phyloP scores from a whole-genome alignment of 2,113 vertebrate species.

The Mionectes macconnelli region DNA sequence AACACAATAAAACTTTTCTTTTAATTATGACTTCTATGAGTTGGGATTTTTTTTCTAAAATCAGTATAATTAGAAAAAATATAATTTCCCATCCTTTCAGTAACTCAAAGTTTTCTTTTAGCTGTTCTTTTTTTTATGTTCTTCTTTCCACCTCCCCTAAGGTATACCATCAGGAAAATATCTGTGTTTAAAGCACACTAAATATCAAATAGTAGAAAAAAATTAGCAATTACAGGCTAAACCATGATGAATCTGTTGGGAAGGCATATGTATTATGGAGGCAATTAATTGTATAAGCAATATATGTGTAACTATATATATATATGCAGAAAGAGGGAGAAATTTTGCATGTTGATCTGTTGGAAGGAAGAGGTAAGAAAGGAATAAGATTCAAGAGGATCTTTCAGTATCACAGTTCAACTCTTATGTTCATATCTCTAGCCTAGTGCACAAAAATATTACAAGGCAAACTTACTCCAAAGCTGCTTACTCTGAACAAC shows the following conservation, averaged over 20 bases:
- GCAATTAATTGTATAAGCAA: neutral
- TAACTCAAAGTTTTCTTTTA: neutral
- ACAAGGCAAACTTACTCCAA: neutral
- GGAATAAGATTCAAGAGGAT: neutral
- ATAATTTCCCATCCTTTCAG: neutral
- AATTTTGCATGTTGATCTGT: neutral
- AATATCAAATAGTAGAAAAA: neutral
- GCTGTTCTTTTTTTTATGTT: neutral
- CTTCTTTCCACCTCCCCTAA: neutral
- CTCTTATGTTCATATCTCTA: neutral
- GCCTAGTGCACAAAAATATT: neutral
- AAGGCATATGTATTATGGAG: neutral
- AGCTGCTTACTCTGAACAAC: neutral
- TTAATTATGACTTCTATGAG: neutral
- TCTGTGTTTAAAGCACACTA: neutral
- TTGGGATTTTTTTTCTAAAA: neutral
- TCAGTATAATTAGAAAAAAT: neutral
- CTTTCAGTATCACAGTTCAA: neutral
- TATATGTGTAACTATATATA: neutral
- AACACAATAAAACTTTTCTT: slow-evolving; percentile 32
- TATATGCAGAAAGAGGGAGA: neutral
- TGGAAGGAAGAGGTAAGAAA: neutral
- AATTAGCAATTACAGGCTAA: neutral
- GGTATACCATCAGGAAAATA: neutral
- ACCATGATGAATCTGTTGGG: neutral